A percentile compares a stretch with the other conserved stretches of the same genome.
Conservation (phyloP, 2,888 invertebrate species). For the Anoncus sp. region DNA sequence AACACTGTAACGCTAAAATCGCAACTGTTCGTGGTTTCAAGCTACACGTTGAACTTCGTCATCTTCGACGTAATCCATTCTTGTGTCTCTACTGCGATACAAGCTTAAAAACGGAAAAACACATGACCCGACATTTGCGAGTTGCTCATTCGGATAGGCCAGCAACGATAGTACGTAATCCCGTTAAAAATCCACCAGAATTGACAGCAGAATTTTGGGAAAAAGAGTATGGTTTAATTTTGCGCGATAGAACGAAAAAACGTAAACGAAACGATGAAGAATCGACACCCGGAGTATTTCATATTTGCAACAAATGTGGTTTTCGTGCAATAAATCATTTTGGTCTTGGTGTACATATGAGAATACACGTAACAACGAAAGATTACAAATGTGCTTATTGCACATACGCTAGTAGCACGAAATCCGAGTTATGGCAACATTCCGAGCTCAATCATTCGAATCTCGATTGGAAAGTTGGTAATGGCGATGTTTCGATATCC, state of each 20-base stretch:
- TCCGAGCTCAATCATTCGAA: slow-evolving; percentile 76
- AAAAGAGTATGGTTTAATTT: slow-evolving; percentile 76
- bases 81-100: slow-evolving; percentile 79
- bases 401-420: slow-evolving; percentile 71
- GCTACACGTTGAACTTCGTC: slow-evolving; percentile 77
- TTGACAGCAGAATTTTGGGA: slow-evolving; percentile 79
- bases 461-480: slow-evolving; percentile 69
- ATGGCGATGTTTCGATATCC: slow-evolving; percentile 4
- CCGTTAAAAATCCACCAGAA: slow-evolving; percentile 68
- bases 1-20: slow-evolving; percentile 77
- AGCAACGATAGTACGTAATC: slow-evolving; percentile 74
- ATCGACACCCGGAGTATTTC: background rate
- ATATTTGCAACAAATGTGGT: slow-evolving; percentile 73
- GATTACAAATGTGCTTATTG: slow-evolving; percentile 79
- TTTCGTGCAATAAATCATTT: slow-evolving; percentile 74
- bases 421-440: slow-evolving; percentile 76
- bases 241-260: slow-evolving; percentile 68
- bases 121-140: slow-evolving; percentile 77
- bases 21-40: slow-evolving; percentile 77
- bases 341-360: slow-evolving; percentile 76
- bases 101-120: slow-evolving; percentile 74
- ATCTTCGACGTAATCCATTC: slow-evolving; percentile 75
- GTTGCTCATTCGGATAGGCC: slow-evolving; percentile 72
- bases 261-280: slow-evolving; percentile 62
- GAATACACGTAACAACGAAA: slow-evolving; percentile 70